Base-by-base conservation (phyloP, 2,113 vertebrate species). In the Vulpes vulpes region DNA sequence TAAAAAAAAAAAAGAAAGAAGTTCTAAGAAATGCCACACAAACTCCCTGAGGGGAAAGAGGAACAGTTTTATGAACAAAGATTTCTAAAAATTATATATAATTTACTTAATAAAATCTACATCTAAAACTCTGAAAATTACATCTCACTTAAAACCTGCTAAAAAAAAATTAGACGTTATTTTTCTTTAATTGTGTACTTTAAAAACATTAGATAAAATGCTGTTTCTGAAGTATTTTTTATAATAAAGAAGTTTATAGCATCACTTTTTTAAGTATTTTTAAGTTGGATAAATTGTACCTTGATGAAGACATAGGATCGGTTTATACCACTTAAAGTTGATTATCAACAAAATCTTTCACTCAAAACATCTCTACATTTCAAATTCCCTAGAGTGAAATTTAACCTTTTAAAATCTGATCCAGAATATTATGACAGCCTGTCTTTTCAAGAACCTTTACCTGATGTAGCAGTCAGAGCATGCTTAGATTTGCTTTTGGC, bases 1-100 rank as follows among this genome's bases (percentile, higher is more conserved):
- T 65, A 3, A 67, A 67, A 67, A 67, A 51, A 38, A 38, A 38
- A 38, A 38, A 38, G 4, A 71, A 79, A 25, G 30, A 19, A 79
- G 2, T 98, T 95, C 98, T 89, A 85, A 97, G 96, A 97, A 97
- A 97, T 97, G 35, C 89, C 89, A 93, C 83, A 92, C 25, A 60
- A 94, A 97, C 60, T 85, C 67, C 79, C 43, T 86, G 9, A 82
- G 35, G 23, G 51, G n/a, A 83, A 88, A 53, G 27, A 96, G 55
- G 9, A 89, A 93, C 51, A 86, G 49, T 59, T 83, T 67, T 91
- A 86, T 69, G 7, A 92, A 95, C n/a, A 71, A 82, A 96, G 53
- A 43, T 43, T 43, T 43, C 5, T 43, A n/a, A 69, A 69, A 19
- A 35, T 73, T 82, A 88, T 11, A 2, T 57, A 67, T 80, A 57